Conservation (phyloP, 2,113 vertebrate genomes). For the Pampusana beccarii region DNA sequence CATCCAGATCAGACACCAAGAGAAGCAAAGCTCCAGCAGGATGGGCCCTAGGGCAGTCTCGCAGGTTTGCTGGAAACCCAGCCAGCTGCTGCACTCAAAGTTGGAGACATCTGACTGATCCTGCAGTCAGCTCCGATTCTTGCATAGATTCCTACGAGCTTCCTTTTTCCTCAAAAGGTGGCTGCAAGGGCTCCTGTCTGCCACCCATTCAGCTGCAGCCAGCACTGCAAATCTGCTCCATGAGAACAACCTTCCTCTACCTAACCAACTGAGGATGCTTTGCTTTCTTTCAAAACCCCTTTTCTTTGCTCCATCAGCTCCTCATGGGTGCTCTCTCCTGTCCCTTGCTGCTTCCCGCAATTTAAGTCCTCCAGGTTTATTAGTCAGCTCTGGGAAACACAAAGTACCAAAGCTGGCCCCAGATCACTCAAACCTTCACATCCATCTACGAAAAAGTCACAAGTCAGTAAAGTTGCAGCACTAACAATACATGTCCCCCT, state of each 20-base stretch:
- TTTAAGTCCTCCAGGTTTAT: neutral
- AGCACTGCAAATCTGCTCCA: neutral
- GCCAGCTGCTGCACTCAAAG: neutral
- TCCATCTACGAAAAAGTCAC: neutral
- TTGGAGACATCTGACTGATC: neutral
- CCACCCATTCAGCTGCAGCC: neutral
- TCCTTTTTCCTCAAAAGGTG: neutral
- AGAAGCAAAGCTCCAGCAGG: neutral
- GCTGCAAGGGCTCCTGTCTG: neutral
- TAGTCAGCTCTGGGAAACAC: constrained; percentile 8
- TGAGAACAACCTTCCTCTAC: neutral
- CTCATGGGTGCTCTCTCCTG: neutral
- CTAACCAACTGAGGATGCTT: neutral
- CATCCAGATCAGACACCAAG: neutral
- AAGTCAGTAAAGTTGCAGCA: neutral
- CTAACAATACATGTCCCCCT: neutral
- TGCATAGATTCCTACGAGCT: neutral
- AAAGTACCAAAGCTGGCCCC: neutral
- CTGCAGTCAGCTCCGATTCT: neutral
- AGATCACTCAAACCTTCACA: constrained; percentile 19
- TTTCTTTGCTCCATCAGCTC: neutral
- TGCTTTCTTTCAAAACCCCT: neutral
- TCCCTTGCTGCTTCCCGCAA: neutral
- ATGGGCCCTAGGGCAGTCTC: neutral
- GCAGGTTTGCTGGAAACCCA: neutral